Percentiles rank a stretch among this genome's conserved stretches.
These are phyloP conservation scores for Ypsolopha scabrella DNA, from an alignment of 2,888 invertebrate genomes.

Conservation along the genomic window DNA sequence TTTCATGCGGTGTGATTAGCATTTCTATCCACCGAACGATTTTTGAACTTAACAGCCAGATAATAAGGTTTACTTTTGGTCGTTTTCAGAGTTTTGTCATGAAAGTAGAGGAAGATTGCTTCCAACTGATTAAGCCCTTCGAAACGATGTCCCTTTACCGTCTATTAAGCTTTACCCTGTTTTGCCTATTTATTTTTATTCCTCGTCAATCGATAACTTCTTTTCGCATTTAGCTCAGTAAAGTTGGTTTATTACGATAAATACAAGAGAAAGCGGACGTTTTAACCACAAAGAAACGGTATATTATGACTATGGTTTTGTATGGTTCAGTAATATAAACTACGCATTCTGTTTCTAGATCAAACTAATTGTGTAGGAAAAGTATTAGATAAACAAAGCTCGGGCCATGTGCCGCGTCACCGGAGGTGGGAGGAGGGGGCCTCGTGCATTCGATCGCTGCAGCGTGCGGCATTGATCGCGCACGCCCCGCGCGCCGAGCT, in stretches of 20 bases:
- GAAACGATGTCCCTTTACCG: neutral
- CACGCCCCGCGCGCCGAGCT: conserved; percentile 34
- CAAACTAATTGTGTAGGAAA: conserved; percentile 13
- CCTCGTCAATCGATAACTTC: no score
- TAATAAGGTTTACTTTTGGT: neutral
- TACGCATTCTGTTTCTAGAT: no score
- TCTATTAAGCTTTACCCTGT: neutral
- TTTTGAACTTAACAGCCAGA: neutral
- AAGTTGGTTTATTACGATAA: no score
- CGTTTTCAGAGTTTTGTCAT: neutral
- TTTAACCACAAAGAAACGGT: no score
- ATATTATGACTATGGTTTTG: no score
- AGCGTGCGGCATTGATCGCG: conserved; percentile 53
- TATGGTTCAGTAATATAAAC: no score
- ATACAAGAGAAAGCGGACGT: no score
- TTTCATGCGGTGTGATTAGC: neutral
- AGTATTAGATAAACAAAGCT: conserved; percentile 45
- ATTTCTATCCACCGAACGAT: neutral
- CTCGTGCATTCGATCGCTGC: conserved; percentile 24
- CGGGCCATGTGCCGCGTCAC: conserved; percentile 33
- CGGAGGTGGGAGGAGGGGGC: conserved; percentile 12
- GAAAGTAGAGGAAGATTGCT: neutral
- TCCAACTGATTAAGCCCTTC: neutral
- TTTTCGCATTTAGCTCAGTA: no score
- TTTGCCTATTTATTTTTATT: no score